Evolutionary conservation across 1,140 invertebrate genomes (phyloP).

Genomic region (Pseudomyrmex sp.): DNA sequence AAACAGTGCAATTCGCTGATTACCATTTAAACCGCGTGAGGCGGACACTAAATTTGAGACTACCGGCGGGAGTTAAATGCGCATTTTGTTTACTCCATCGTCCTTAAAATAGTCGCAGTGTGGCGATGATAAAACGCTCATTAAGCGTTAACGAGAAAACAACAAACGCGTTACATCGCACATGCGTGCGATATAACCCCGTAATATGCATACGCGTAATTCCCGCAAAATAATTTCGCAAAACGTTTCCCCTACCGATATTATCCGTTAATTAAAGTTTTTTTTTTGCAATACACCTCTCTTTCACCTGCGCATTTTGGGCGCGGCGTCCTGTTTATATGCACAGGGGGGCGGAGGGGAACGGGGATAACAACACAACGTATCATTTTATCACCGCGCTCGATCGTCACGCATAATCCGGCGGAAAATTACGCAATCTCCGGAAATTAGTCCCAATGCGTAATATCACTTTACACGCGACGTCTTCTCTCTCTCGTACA

Average conservation of each 20-base stretch:
- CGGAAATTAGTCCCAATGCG: constrained; percentile 57
- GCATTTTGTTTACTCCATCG: constrained; percentile 23
- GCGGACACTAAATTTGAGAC: constrained; percentile 18
- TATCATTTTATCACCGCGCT: constrained; percentile 57
- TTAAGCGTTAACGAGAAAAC: too few species aligned
- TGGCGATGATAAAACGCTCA: background rate
- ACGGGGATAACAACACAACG: constrained; percentile 40
- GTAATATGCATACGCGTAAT: too few species aligned
- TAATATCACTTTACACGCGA: constrained; percentile 62
- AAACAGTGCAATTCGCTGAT: constrained; percentile 28
- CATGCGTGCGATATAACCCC: too few species aligned
- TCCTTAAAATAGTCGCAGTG: background rate
- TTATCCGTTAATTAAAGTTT: too few species aligned
- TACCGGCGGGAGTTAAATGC: background rate
- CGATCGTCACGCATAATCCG: constrained; percentile 50
- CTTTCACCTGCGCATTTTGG: constrained; percentile 15
- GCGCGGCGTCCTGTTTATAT: background rate
- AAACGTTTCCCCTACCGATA: too few species aligned
- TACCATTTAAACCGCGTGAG: constrained; percentile 4
- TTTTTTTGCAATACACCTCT: background rate
- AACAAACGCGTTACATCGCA: too few species aligned
- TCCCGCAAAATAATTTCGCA: too few species aligned
- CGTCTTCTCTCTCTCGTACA: constrained; percentile 35
- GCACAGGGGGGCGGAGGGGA: background rate
- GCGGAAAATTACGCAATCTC: constrained; percentile 66